Base-by-base conservation (phyloP, 2,113 vertebrate species). In the Ameiurus melas region DNA sequence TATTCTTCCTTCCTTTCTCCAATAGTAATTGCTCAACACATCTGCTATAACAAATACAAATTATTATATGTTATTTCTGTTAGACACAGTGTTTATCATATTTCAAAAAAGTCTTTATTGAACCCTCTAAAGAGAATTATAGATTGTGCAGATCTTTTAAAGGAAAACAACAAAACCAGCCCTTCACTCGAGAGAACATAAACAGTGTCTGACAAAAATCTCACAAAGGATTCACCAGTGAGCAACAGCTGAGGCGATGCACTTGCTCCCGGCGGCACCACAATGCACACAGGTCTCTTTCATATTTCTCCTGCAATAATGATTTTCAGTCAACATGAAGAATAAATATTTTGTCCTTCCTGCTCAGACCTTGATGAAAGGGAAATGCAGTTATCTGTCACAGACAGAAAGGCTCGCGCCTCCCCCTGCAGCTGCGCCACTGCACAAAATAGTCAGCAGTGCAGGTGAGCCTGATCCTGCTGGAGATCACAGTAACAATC, bases 401-500 rank as follows among this genome's bases (percentile, higher is more conserved):
- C 87, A 58, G 58, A 82, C 90, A 86, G 85, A 77, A 86, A 51
- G 85, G 85, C 87, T 85, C 58, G 7, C 90, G 79, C 87, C 84
- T 90, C 78, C 6, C 71, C 60, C 79, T 81, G 75, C 81, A 77
- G 62, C 83, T 64, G 80, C 68, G 66, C n/a, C n/a, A 19, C 71
- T 88, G 43, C 36, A 68, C 86, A 84, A 88, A 92, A 91, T 83
- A 88, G 88, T 84, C 84, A 90, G 89, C 73, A 27, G 84, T 64
- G n/a, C 85, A 60, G 84, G 77, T 36, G 75, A 89, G 87, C 57
- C 80, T 68, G 51, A 88, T 92, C 91, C 92, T 90, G 84, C 79
- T 87, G 92, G 88, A 92, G 88, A 85, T 89, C 25, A 83, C 57
- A 33, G 87, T 92, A 91, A 93, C 90, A 91, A 93, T 91, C 93